phyloP scores from a whole-genome alignment of 2,797 vertebrate species.

The Catharus ustulatus region DNA sequence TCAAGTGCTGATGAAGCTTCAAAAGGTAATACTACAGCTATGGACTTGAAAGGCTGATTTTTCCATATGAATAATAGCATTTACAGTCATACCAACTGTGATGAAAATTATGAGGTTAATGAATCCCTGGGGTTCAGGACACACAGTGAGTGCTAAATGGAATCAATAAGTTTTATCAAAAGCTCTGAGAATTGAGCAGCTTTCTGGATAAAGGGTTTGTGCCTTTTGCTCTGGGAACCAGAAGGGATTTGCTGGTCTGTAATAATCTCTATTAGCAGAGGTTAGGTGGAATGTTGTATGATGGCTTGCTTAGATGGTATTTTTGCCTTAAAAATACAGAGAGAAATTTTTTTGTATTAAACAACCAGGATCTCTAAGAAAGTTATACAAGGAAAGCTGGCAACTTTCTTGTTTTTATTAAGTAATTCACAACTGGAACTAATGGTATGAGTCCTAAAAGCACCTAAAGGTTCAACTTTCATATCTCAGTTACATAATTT shows the following conservation, averaged over 20 bases:
- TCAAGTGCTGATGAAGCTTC: neutral
- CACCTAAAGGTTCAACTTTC: neutral
- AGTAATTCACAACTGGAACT: neutral
- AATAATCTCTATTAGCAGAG: neutral
- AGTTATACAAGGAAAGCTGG: neutral
- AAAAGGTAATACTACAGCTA: neutral
- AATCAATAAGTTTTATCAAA: neutral
- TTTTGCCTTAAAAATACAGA: neutral
- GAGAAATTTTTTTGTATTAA: neutral
- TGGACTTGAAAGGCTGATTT: neutral
- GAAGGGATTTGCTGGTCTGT: neutral
- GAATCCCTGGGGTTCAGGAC: neutral
- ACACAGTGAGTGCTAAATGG: neutral
- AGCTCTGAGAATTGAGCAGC: neutral
- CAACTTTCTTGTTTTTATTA: neutral
- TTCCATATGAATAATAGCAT: neutral
- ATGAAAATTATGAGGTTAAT: neutral
- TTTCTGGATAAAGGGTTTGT: neutral
- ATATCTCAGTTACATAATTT: neutral
- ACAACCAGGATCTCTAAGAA: neutral
- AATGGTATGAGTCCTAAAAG: neutral
- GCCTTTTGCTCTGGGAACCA: neutral
- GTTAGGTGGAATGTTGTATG: neutral
- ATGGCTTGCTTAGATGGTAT: neutral
- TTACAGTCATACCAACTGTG: neutral